Base-by-base conservation (phyloP, 2,113 vertebrate species). In the Crotophaga sulcirostris region DNA sequence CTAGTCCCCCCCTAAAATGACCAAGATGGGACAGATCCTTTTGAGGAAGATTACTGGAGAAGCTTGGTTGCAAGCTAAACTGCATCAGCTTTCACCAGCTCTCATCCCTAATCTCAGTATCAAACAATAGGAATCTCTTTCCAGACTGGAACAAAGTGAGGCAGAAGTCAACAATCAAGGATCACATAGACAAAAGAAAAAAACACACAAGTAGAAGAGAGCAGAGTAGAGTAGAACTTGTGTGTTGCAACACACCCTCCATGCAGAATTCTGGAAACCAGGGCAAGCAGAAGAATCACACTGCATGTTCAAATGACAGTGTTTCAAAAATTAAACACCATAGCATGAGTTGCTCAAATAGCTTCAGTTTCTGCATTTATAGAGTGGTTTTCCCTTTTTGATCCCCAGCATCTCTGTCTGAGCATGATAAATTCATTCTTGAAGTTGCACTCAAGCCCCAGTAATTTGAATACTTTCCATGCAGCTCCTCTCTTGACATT, bases 271-370 rank as follows among this genome's bases (percentile, higher is more conserved):
- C 67, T 79, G 59, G 67, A 93, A 96, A 86, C 28, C 16, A 85
- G 78, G 75, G n/a, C 73, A 88, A 72, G 72, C 1, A 81, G 56
- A 55, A 74, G 45, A 58, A 60, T 13, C 33, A 25, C 13, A 6
- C 21, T 3, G n/a, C 17, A 5, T 4, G 36, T 51, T 90, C 55
- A 68, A 45, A 45, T 31, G 0, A 0, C 19, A 3, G 40, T 0
- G 12, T 45, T 92, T 94, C 90, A 79, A 95, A 95, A 89, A 87
- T 76, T 70, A 69, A 94, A 74, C 52, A 69, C 19, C 47, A 21
- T 7, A 59, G 62, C 58, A 42, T 1, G 33, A 75, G 58, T 33
- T 64, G 67, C 58, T 56, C 51, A 13, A 60, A 89, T 62, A 66
- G 40, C 54, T 70, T 28, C 75, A 33, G 77, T 77, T 44, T 66